Conservation (phyloP, 2,888 invertebrate species). For the Lithophane leautieri region DNA sequence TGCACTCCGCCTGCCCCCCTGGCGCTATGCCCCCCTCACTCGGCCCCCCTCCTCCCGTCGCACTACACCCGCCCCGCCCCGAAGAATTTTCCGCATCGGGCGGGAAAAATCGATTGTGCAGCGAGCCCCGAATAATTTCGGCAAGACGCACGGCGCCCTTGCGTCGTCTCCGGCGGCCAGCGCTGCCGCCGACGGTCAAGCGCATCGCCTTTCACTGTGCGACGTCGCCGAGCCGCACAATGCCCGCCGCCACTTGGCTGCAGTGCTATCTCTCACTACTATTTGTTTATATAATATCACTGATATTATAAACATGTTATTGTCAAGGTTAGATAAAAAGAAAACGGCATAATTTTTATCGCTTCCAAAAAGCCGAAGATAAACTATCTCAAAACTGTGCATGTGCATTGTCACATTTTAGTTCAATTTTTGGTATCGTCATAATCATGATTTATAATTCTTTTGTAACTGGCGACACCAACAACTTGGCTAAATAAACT, state of each 20-base stretch:
- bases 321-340: slow-evolving; percentile 63
- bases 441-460: slow-evolving; percentile 2
- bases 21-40: slow-evolving; percentile 78
- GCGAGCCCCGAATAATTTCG: slow-evolving; percentile 90
- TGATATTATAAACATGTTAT: slow-evolving; percentile 56
- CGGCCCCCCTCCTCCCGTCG: slow-evolving; percentile 79
- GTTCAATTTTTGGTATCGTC: background rate
- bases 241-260: slow-evolving; percentile 49
- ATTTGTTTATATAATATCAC: slow-evolving; percentile 52
- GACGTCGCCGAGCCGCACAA: slow-evolving; percentile 44
- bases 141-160: slow-evolving; percentile 91
- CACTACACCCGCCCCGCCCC: slow-evolving; percentile 88
- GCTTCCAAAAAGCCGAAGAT: slow-evolving; percentile 43
- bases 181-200: slow-evolving; percentile 80
- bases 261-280: slow-evolving; percentile 40
- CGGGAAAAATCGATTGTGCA: slow-evolving; percentile 91
- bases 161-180: slow-evolving; percentile 78
- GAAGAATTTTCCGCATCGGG: slow-evolving; percentile 90
- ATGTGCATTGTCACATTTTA: slow-evolving; percentile 52
- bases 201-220: slow-evolving; percentile 80
- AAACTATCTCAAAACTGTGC: slow-evolving; percentile 54
- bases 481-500: slow-evolving; percentile 11
- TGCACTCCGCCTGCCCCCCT: slow-evolving; percentile 89
- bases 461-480: background rate
- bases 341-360: slow-evolving; percentile 52